These are phyloP conservation scores for Onychostruthus taczanowskii DNA, from an alignment of 2,113 vertebrate genomes.

Conservation along the genomic window DNA sequence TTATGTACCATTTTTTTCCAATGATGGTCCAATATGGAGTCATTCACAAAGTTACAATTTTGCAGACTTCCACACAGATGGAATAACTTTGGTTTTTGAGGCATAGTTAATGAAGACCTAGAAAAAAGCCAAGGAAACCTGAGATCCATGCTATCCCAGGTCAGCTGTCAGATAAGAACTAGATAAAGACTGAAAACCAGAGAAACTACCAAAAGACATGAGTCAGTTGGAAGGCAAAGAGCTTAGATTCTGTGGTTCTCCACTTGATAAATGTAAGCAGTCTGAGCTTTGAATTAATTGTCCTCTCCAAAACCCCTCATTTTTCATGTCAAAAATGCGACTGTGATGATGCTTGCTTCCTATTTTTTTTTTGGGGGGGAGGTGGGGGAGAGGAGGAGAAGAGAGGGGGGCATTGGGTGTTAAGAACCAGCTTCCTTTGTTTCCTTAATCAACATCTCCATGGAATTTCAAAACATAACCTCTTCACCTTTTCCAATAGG, in stretches of 20 bases:
- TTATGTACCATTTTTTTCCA: not conserved
- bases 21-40: not conserved
- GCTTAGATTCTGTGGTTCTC: not conserved
- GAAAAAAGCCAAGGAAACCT: not conserved
- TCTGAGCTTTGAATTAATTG: not conserved
- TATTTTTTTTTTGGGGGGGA: not conserved
- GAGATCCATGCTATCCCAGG: not conserved
- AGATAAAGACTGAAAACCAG: not conserved
- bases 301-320: not conserved
- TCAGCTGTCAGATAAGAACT: not conserved
- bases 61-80: not conserved
- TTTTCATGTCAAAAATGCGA: not conserved
- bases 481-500: conserved; percentile 60
- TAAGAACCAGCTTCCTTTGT: conserved; percentile 44
- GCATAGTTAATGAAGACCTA: not conserved
- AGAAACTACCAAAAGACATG: not conserved
- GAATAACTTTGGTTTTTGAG: not conserved
- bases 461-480: conserved; percentile 50
- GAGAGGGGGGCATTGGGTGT: not conserved
- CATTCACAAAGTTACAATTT: not conserved
- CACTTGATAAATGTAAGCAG: not conserved
- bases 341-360: not conserved
- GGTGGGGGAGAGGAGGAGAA: too few species aligned
- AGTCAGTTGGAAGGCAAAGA: not conserved
- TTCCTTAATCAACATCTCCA: conserved; percentile 58